These are phyloP conservation scores for Cervus canadensis DNA, from an alignment of 2,113 vertebrate species.

Conservation along the genomic window DNA sequence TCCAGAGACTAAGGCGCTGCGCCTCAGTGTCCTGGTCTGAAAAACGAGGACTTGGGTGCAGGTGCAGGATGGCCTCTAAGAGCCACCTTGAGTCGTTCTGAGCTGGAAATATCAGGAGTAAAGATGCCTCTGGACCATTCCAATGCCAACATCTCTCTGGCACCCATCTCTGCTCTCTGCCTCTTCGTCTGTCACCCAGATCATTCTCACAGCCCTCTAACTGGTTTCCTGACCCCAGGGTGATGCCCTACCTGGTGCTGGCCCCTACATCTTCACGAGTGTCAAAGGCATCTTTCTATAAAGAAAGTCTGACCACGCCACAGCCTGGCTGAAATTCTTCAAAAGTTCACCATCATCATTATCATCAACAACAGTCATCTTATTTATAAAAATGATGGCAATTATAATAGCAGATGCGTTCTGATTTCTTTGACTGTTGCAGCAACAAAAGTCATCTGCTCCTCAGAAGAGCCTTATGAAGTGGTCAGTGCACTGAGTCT, in stretches of 20 bases:
- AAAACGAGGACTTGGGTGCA: not conserved
- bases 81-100: not conserved
- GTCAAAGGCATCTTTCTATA: not conserved
- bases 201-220: not conserved
- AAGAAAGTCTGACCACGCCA: not conserved
- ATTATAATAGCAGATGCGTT: not conserved
- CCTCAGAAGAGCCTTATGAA: not conserved
- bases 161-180: not conserved
- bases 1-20: not conserved
- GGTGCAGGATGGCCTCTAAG: not conserved
- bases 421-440: not conserved
- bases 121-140: not conserved
- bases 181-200: not conserved
- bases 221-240: not conserved
- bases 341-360: not conserved
- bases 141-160: not conserved
- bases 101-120: too few species aligned
- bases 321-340: not conserved
- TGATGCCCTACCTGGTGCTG: too few species aligned
- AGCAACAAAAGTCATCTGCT: not conserved
- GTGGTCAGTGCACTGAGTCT: not conserved
- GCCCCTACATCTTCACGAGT: not conserved
- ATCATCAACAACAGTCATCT: not conserved
- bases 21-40: not conserved
- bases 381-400: not conserved